Conservation (phyloP, 2,888 invertebrate genomes). For the Tolmerus cingulatus region DNA sequence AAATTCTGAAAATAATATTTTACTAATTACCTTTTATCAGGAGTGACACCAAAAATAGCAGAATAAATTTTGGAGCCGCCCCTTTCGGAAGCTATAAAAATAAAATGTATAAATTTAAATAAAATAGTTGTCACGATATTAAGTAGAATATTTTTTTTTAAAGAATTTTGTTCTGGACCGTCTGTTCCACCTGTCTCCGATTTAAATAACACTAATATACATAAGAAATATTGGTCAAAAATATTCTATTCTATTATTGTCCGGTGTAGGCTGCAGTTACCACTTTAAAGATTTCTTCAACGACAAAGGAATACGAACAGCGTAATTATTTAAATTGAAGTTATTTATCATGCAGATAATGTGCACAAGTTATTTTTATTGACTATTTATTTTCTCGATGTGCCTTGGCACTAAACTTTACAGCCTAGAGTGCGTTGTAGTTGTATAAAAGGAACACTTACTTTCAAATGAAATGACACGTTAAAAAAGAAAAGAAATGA, state of each 20-base stretch:
- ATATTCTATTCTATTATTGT: too few relatives aligned
- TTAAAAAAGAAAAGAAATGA: neutral
- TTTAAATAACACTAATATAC: too few relatives aligned
- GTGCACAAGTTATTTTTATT: neutral
- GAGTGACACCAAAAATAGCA: constrained; percentile 57
- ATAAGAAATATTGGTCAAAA: too few relatives aligned
- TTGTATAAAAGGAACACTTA: neutral
- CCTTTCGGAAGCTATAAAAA: constrained; percentile 59
- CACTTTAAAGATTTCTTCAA: neutral
- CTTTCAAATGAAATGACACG: neutral
- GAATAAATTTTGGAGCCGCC: constrained; percentile 60
- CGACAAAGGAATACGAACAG: neutral
- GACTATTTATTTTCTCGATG: neutral
- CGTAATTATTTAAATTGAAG: neutral
- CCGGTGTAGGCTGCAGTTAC: neutral
- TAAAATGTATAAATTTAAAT: constrained; percentile 47
- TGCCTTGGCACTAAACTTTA: neutral
- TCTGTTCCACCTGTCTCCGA: too few relatives aligned
- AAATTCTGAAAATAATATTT: neutral
- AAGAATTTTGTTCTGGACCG: too few relatives aligned
- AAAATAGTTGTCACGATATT: neutral
- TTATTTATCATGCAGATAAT: neutral
- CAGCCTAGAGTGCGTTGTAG: neutral
- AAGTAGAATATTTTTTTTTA: neutral
- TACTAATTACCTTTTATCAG: constrained; percentile 56